Evolutionary conservation across 2,888 invertebrate species (phyloP).

Genomic region (Catocala sponsa): DNA sequence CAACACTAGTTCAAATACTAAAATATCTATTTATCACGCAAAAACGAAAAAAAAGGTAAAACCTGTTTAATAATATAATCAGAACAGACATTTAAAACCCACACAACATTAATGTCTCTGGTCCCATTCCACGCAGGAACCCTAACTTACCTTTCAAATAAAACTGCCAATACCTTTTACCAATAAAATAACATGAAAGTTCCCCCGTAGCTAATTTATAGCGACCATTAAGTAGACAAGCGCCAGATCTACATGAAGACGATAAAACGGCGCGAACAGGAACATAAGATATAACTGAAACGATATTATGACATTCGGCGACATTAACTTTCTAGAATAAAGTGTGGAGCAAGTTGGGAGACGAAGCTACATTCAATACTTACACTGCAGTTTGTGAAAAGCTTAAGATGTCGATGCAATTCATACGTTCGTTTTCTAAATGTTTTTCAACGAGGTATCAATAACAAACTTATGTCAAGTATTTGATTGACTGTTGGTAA

Average conservation of each 20-base stretch:
- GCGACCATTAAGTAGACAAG: constrained; percentile 21
- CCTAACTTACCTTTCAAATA: constrained; percentile 8
- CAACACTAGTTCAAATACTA: no score
- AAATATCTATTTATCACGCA: no score
- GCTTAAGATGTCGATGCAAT: no score
- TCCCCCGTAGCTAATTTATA: constrained; percentile 22
- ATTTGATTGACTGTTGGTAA: no score
- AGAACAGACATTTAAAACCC: not conserved
- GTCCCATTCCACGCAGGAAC: not conserved
- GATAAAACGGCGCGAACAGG: constrained; percentile 51
- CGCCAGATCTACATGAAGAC: constrained; percentile 34
- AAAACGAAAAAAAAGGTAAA: no score
- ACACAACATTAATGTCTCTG: not conserved
- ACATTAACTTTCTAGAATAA: constrained; percentile 57
- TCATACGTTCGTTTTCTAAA: no score
- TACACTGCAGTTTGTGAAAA: no score
- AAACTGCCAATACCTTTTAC: constrained; percentile 25
- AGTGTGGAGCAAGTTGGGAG: constrained; percentile 20
- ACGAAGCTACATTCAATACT: no score
- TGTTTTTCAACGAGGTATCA: no score
- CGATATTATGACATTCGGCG: constrained; percentile 61
- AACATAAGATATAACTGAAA: constrained; percentile 50
- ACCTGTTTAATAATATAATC: no score
- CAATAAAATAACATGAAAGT: constrained; percentile 14
- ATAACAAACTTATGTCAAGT: no score